Evolutionary conservation across 2,797 vertebrate species (phyloP), one percentile per base, ranked within the genome.

Genomic region (Cuculus canorus): DNA sequence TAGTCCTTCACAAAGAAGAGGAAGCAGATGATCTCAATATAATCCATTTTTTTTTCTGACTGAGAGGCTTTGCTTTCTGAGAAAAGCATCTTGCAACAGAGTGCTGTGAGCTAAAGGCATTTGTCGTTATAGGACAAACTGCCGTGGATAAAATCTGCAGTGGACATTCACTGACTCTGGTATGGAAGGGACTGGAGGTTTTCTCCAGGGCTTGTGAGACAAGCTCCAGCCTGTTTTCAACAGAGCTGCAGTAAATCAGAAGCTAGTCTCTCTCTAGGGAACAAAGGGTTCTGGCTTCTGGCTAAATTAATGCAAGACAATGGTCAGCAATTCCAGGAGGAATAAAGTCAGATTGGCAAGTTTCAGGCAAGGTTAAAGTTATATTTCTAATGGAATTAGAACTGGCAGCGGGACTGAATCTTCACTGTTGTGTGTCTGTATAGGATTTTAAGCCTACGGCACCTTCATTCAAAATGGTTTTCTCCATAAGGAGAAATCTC

Each of bases 181-280:
- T 37, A 37, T 0, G 2, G 33, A 63, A 16, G 21, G 17, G 33
- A 14, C 1, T 0, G 9, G 32, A 57, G 32, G 17, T 84, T 84
- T 80, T 68, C 39, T 54, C 24, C 0, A 2, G 14, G 32, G 21
- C 11, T 48, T 23, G 11, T 32, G 70, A 68, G 70, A 78, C 17
- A 48, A 81, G 25, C 9, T 56, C 13, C 56, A 60, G 16, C 28
- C 41, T 73, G 4, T 54, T 63, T 60, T 48, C 53, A 69, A 23
- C 45, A 69, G 23, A 68, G 8, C 65, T 69, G 39, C 56, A 27
- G 39, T 54, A 85, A 60, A 81, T 68, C 76, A 60, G 45, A 39
- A 56, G 41, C 50, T 72, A 1, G 54, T 82, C 76, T 82, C 17
- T 81, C 54, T 54, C 25, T 48, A 13, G 24, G 53, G 30, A 78